Conservation (phyloP, 2,113 vertebrate genomes). For the Salminus brasiliensis region DNA sequence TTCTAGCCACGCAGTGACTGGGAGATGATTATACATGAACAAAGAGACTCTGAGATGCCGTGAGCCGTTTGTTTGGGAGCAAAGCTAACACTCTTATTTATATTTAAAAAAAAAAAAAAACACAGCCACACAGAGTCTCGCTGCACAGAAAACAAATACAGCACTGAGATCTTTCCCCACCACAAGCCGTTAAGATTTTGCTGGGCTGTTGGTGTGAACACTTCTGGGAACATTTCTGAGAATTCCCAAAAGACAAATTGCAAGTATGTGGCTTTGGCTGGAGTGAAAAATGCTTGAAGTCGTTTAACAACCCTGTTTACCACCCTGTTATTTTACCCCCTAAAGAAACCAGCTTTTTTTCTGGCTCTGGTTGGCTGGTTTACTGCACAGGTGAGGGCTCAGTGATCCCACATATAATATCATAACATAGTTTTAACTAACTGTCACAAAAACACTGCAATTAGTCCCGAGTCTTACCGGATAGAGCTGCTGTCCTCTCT, state of each 20-base stretch:
- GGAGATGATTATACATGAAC: slow-evolving; percentile 9
- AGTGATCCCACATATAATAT: too few relatives aligned
- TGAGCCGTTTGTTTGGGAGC: background rate
- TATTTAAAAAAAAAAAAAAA: background rate
- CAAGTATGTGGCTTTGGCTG: background rate
- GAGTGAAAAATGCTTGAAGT: background rate
- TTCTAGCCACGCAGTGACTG: background rate
- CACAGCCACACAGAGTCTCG: background rate
- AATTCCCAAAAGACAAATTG: background rate
- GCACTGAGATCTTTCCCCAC: background rate
- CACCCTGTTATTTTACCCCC: too few relatives aligned
- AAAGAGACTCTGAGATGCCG: background rate
- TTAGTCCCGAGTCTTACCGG: too few relatives aligned
- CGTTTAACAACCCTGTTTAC: too few relatives aligned
- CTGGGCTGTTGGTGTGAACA: background rate
- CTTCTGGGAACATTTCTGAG: background rate
- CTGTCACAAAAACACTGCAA: too few relatives aligned
- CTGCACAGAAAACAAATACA: background rate
- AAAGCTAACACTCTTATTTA: background rate
- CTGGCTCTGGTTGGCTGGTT: too few relatives aligned
- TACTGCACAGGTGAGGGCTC: too few relatives aligned
- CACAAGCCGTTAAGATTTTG: background rate
- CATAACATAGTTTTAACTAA: too few relatives aligned
- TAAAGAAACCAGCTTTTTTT: too few relatives aligned
- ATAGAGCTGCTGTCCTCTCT: too few relatives aligned